A percentile compares a stretch with the other conserved stretches of the same genome.
Conservation (phyloP, 2,888 invertebrate species). For the Oscheius myriophilus region DNA sequence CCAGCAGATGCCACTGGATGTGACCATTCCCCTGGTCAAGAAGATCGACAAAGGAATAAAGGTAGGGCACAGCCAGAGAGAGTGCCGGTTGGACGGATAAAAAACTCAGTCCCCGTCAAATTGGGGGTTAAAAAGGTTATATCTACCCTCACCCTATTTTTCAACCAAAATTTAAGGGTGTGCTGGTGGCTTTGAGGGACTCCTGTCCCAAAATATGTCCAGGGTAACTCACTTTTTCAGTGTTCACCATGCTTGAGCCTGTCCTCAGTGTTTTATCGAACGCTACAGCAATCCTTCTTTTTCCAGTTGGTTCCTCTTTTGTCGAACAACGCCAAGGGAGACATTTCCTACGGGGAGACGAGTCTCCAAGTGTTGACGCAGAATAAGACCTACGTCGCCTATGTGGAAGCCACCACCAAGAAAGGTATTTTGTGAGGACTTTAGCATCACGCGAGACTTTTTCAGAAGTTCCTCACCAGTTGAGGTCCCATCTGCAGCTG, state of each 20-base stretch:
- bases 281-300: neutral
- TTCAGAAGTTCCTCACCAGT: conserved; percentile 29
- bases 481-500: conserved; percentile 21
- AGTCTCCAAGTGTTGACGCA: neutral
- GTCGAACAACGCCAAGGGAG: conserved; percentile 13
- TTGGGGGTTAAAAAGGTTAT: too few relatives aligned
- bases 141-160: too few relatives aligned
- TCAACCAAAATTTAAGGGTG: too few relatives aligned
- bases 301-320: conserved; percentile 17
- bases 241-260: too few relatives aligned
- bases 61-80: neutral
- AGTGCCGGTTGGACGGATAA: too few relatives aligned
- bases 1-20: neutral
- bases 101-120: too few relatives aligned
- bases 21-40: conserved; percentile 25
- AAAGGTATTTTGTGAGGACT: conserved; percentile 6
- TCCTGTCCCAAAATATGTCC: too few relatives aligned
- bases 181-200: too few relatives aligned
- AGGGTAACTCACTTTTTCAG: too few relatives aligned
- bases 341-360: conserved; percentile 10
- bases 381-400: neutral
- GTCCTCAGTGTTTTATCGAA: neutral
- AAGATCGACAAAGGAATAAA: neutral
- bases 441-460: neutral
- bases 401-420: conserved; percentile 19